These are phyloP conservation scores for Cancer borealis DNA, from an alignment of 2,888 invertebrate genomes.

Conservation along the genomic window DNA sequence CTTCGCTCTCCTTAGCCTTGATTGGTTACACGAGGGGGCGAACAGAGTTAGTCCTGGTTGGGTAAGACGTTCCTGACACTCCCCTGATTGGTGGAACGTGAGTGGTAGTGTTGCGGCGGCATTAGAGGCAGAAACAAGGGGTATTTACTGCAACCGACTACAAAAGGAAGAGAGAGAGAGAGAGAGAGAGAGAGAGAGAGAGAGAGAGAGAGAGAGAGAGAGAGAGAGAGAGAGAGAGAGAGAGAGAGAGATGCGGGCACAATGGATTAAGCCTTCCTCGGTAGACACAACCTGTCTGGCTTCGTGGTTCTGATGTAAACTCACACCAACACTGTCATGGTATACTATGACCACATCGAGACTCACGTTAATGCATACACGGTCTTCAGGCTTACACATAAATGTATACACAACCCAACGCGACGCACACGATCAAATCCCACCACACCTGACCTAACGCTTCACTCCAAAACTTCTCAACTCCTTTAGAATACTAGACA, in stretches of 20 bases:
- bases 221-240: slow-evolving; percentile 52
- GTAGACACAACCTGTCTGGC: not conserved
- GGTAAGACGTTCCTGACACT: not conserved
- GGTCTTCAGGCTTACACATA: not conserved
- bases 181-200: slow-evolving; percentile 51
- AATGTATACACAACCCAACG: not conserved
- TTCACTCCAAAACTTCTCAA: not conserved
- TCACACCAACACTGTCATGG: slow-evolving; percentile 13
- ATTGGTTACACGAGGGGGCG: not conserved
- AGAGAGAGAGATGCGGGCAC: slow-evolving; percentile 42
- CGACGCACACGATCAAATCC: not conserved
- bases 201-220: slow-evolving; percentile 43
- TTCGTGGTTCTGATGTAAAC: not conserved
- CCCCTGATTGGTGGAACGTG: not conserved
- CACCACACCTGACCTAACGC: not conserved
- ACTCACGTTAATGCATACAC: not conserved
- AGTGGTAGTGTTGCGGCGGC: not conserved
- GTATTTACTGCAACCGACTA: not conserved
- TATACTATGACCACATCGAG: not conserved
- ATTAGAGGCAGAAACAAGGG: not conserved
- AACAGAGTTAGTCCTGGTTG: not conserved
- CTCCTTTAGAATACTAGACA: not conserved
- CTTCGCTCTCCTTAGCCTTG: not conserved
- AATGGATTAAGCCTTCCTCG: not conserved
- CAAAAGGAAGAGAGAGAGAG: not conserved